phyloP scores from a whole-genome alignment of 2,797 vertebrate species.

The Rhinogobio ventralis region DNA sequence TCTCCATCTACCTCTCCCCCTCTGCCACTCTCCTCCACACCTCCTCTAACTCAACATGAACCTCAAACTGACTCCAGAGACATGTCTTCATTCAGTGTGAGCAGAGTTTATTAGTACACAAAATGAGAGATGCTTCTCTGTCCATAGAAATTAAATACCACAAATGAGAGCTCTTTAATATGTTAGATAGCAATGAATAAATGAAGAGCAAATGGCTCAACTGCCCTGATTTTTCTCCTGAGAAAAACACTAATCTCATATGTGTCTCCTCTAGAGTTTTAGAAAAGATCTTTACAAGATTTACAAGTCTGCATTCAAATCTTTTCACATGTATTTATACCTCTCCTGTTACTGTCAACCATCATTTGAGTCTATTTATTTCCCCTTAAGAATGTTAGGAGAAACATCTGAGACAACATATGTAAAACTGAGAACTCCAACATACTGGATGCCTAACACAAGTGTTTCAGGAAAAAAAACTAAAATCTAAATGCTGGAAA shows the following conservation, averaged over 20 bases:
- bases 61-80: not conserved
- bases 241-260: not conserved
- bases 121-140: not conserved
- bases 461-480: not conserved
- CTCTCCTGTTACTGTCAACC: not conserved
- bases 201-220: not conserved
- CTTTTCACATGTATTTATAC: not conserved
- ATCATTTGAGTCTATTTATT: not conserved
- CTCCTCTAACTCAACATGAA: conserved; percentile 39
- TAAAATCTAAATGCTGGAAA: not conserved
- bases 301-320: not conserved
- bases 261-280: not conserved
- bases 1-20: conserved; percentile 1
- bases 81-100: not conserved
- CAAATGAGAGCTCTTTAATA: not conserved
- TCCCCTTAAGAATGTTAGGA: not conserved
- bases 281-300: not conserved
- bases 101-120: not conserved
- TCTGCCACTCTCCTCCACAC: conserved; percentile 3
- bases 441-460: not conserved
- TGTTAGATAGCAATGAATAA: not conserved
- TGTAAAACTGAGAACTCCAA: not conserved
- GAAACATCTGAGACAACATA: not conserved
- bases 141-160: not conserved
- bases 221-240: not conserved